Evolutionary conservation across 2,888 invertebrate genomes (phyloP).

Genomic region (Dryomyza anilis): DNA sequence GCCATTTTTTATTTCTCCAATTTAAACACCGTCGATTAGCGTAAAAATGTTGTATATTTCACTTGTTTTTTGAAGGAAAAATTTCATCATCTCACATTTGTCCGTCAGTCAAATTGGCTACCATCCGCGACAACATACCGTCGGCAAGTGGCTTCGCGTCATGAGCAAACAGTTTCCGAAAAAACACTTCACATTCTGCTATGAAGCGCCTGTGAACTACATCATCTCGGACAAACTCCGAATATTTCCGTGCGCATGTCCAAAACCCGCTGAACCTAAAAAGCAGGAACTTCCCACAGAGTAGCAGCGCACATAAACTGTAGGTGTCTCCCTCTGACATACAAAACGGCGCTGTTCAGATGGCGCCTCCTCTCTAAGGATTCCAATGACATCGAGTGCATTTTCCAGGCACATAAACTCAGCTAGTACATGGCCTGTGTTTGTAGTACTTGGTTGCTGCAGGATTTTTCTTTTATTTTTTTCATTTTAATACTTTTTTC

Average conservation of each 20-base stretch:
- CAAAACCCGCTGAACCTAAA: conserved; percentile 13
- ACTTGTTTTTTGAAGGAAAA: too few relatives aligned
- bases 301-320: conserved; percentile 14
- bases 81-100: not conserved
- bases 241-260: conserved; percentile 39
- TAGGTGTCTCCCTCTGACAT: conserved; percentile 33
- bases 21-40: too few relatives aligned
- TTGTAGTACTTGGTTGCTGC: conserved; percentile 19
- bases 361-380: conserved; percentile 46
- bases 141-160: conserved; percentile 35
- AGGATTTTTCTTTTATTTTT: conserved; percentile 23
- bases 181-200: conserved; percentile 9
- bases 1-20: too few relatives aligned
- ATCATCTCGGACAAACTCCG: conserved; percentile 28
- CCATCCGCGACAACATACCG: conserved; percentile 19
- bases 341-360: conserved; percentile 28
- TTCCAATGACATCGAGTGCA: conserved; percentile 44
- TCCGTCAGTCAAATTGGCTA: not conserved
- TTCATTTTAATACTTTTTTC: conserved; percentile 13
- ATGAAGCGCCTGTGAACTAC: not conserved
- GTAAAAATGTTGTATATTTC: too few relatives aligned
- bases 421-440: not conserved
- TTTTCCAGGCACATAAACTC: conserved; percentile 30
- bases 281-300: conserved; percentile 48
- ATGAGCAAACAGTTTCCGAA: conserved; percentile 41